A percentile compares a stretch with the other conserved stretches of the same genome.
phyloP scores from a whole-genome alignment of 2,113 vertebrate genomes.

The Hippoglossus stenolepis region DNA sequence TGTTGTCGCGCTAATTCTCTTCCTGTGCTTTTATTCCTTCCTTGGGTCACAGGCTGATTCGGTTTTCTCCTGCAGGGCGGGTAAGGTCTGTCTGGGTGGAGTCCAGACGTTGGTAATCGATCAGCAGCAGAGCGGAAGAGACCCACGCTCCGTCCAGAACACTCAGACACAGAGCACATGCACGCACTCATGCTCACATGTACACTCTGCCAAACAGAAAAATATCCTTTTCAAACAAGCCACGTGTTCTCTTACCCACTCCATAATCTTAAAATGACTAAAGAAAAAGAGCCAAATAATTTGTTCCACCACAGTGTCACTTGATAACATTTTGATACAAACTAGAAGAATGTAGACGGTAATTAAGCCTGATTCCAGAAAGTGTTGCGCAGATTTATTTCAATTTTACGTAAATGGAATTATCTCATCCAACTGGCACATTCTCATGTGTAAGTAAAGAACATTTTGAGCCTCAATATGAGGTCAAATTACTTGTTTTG shows the following conservation, averaged over 20 bases:
- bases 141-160: constrained; percentile 52
- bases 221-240: constrained; percentile 4
- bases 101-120: constrained; percentile 70
- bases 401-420: constrained; percentile 8
- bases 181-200: neutral
- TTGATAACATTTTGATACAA: constrained; percentile 6
- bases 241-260: neutral
- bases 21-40: constrained; percentile 31
- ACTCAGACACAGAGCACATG: constrained; percentile 51
- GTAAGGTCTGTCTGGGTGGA: constrained; percentile 55
- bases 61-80: constrained; percentile 53
- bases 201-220: neutral
- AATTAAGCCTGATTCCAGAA: neutral
- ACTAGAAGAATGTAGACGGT: neutral
- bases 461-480: neutral
- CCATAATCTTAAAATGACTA: constrained; percentile 1
- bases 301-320: constrained; percentile 9
- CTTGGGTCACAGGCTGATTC: constrained; percentile 46
- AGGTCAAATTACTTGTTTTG: constrained; percentile 8
- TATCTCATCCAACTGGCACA: constrained; percentile 8
- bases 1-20: constrained; percentile 32
- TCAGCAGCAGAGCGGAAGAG: constrained; percentile 73
- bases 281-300: neutral
- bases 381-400: constrained; percentile 16
- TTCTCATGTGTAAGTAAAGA: too few species aligned